phyloP scores from a whole-genome alignment of 2,797 vertebrate genomes.

The Acropternis orthonyx region DNA sequence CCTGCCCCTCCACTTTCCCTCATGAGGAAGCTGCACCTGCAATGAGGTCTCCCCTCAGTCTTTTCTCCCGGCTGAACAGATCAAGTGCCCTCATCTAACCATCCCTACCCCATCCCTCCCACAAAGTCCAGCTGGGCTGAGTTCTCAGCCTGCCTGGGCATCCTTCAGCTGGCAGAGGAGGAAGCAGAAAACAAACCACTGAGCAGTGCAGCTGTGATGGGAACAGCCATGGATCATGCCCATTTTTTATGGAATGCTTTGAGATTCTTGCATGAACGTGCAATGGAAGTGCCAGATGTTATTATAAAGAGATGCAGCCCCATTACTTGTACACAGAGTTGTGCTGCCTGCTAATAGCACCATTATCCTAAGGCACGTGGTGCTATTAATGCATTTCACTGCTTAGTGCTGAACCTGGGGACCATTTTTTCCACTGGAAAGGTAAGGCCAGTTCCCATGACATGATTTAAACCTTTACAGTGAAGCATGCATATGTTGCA shows the following conservation, averaged over 20 bases:
- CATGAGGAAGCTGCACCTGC: neutral
- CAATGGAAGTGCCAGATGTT: conserved; percentile 8
- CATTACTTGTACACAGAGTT: conserved; percentile 37
- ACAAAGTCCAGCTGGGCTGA: neutral
- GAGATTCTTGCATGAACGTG: neutral
- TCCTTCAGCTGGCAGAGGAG: neutral
- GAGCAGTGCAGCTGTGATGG: neutral
- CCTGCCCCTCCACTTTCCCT: neutral
- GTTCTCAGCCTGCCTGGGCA: neutral
- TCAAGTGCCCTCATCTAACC: neutral
- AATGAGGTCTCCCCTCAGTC: neutral
- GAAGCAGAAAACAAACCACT: neutral
- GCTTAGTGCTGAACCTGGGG: conserved; percentile 54
- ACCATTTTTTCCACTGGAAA: conserved; percentile 70
- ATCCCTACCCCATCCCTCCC: neutral
- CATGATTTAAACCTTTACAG: conserved; percentile 67
- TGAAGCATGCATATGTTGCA: conserved; percentile 38
- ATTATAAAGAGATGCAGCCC: conserved; percentile 49
- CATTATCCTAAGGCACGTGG: conserved; percentile 61
- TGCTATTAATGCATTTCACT: conserved; percentile 57
- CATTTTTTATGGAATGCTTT: neutral
- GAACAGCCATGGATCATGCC: neutral
- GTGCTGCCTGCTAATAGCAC: conserved; percentile 56
- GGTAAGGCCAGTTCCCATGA: conserved; percentile 59
- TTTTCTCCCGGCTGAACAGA: neutral